These are phyloP conservation scores for Girardia tigrina DNA, from an alignment of 2,888 invertebrate species.

Conservation along the genomic window DNA sequence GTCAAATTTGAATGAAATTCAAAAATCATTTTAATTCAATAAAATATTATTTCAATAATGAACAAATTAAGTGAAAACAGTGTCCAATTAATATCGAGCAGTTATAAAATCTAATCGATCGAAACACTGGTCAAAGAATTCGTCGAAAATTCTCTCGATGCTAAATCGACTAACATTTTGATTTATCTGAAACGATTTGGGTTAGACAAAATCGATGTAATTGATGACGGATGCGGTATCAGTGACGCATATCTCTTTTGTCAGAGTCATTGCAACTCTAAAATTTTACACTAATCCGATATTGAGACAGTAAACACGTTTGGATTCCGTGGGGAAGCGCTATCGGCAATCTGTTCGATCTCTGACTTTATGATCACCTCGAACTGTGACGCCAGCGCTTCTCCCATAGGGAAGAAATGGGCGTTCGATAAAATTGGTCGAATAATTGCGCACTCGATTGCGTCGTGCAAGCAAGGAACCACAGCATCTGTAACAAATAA, in stretches of 20 bases:
- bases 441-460: neutral
- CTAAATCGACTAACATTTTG: slow-evolving; percentile 67
- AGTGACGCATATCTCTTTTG: slow-evolving; percentile 67
- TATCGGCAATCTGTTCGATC: slow-evolving; percentile 41
- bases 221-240: slow-evolving; percentile 80
- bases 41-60: no score
- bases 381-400: neutral
- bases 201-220: slow-evolving; percentile 70
- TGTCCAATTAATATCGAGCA: slow-evolving; percentile 51
- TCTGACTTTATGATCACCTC: neutral
- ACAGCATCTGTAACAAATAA: no score
- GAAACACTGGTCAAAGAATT: slow-evolving; percentile 85
- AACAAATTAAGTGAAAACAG: slow-evolving; percentile 40
- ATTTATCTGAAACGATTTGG: slow-evolving; percentile 64
- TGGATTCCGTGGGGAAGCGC: slow-evolving; percentile 60
- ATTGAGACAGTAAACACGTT: slow-evolving; percentile 53
- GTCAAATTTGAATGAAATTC: no score
- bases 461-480: slow-evolving; percentile 16
- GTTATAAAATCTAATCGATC: slow-evolving; percentile 59
- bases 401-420: neutral
- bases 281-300: slow-evolving; percentile 49
- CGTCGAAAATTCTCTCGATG: slow-evolving; percentile 87
- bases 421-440: neutral
- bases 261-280: slow-evolving; percentile 56
- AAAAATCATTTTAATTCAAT: no score